phyloP scores from a whole-genome alignment of 2,888 invertebrate species.

The Leptinotarsa peninsularis region DNA sequence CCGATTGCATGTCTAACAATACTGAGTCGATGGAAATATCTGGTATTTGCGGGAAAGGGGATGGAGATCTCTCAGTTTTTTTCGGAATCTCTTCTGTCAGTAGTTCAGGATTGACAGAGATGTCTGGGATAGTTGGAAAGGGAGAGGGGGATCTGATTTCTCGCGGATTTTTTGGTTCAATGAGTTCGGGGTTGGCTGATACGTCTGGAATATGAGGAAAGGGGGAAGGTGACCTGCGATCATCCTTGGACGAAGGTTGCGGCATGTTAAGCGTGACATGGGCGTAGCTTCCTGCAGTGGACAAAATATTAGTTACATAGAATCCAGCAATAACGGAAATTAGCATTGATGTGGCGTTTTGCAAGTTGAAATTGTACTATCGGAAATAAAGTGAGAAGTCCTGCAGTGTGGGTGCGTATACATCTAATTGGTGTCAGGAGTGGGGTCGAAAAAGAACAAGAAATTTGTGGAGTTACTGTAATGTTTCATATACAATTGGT shows the following conservation, averaged over 20 bases:
- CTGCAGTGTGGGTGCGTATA: no score
- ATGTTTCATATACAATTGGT: no score
- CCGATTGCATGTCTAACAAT: not conserved
- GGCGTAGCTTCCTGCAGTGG: constrained; percentile 17
- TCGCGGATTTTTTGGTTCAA: constrained; percentile 17
- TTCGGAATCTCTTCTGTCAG: not conserved
- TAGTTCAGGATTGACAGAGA: constrained; percentile 24
- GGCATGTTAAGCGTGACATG: constrained; percentile 13
- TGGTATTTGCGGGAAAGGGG: constrained; percentile 58
- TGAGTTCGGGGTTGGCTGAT: constrained; percentile 20
- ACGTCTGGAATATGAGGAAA: constrained; percentile 57
- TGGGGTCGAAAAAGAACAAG: no score
- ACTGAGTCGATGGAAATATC: constrained; percentile 39
- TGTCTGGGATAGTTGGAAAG: constrained; percentile 57
- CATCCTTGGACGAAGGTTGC: constrained; percentile 25
- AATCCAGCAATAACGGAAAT: constrained; percentile 8
- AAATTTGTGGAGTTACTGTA: no score
- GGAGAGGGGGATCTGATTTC: constrained; percentile 49
- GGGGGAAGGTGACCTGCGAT: constrained; percentile 50
- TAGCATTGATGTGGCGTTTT: not conserved
- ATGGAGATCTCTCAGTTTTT: constrained; percentile 37
- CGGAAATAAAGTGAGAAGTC: no score
- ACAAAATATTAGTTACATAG: not conserved
- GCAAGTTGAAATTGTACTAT: not conserved
- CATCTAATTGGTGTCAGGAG: no score